A percentile compares a stretch with the other conserved stretches of the same genome.
phyloP scores from a whole-genome alignment of 1,140 invertebrate genomes.

The Drosophila virilis region DNA sequence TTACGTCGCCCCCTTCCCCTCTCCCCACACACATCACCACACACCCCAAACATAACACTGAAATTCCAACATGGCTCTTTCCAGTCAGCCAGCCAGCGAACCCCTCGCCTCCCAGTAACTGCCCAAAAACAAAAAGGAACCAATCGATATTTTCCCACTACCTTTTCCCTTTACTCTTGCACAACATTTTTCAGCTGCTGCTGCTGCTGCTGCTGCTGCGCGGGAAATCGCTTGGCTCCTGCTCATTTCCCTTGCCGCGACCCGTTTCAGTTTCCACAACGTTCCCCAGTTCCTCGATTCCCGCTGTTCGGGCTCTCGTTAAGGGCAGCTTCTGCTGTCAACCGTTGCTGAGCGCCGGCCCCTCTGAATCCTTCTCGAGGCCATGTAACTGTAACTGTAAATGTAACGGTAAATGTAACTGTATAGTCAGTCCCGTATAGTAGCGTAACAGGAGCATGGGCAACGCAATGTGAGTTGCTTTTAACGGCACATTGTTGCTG shows the following conservation, averaged over 20 bases:
- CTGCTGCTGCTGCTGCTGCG: slow-evolving; percentile 41
- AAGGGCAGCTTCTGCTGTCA: slow-evolving; percentile 5
- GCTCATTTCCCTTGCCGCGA: background rate
- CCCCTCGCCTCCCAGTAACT: background rate
- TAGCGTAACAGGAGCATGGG: background rate
- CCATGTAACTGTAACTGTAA: slow-evolving; percentile 59
- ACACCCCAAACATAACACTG: slow-evolving; percentile 35
- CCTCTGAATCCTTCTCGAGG: slow-evolving; percentile 55
- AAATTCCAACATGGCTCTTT: slow-evolving; percentile 57
- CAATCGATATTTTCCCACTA: slow-evolving; percentile 57
- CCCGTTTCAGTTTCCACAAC: slow-evolving; percentile 7
- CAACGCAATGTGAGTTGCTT: slow-evolving; percentile 1
- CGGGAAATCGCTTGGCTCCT: slow-evolving; percentile 36
- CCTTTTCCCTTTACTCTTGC: slow-evolving; percentile 44
- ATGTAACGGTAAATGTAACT: slow-evolving; percentile 28
- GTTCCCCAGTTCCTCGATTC: background rate
- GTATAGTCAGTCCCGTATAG: slow-evolving; percentile 9
- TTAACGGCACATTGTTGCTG: slow-evolving; percentile 2
- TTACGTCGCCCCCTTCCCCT: slow-evolving; percentile 11
- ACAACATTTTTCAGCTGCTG: slow-evolving; percentile 43
- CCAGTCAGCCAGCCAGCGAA: slow-evolving; percentile 14
- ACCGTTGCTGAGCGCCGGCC: slow-evolving; percentile 64
- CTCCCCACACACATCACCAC: background rate
- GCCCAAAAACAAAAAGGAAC: slow-evolving; percentile 14
- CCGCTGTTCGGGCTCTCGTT: background rate